These are phyloP conservation scores for Capromys pilorides DNA, from an alignment of 2,797 vertebrate species.

Conservation along the genomic window DNA sequence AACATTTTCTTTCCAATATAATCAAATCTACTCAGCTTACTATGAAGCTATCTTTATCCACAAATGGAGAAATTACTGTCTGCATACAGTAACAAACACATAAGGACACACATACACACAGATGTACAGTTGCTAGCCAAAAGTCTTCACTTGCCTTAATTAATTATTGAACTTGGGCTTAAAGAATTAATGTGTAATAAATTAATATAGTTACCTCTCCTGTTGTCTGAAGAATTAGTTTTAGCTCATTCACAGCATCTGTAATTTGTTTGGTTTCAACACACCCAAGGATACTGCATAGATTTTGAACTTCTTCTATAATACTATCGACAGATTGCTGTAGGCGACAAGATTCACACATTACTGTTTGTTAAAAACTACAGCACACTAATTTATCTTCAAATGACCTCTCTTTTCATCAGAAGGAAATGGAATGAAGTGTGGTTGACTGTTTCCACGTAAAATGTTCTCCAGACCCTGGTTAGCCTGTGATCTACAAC, in stretches of 20 bases:
- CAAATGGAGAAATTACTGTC: neutral
- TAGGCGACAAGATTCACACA: neutral
- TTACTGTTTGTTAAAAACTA: neutral
- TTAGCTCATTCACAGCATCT: conserved; percentile 78
- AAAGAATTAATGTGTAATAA: neutral
- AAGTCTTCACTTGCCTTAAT: neutral
- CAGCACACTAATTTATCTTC: neutral
- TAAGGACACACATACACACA: neutral
- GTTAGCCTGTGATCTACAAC: neutral
- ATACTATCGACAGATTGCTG: conserved; percentile 73
- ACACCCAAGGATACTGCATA: conserved; percentile 83
- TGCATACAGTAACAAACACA: neutral
- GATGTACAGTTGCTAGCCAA: neutral
- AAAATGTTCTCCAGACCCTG: neutral
- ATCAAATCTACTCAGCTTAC: conserved; percentile 9
- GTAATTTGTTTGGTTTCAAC: conserved; percentile 84
- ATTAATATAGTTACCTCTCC: conserved; percentile 78
- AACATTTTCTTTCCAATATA: conserved; percentile 29
- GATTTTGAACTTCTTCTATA: conserved; percentile 80
- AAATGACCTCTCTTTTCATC: neutral
- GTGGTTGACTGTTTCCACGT: neutral
- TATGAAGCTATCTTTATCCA: neutral
- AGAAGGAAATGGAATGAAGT: neutral
- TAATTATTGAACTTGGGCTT: conserved; percentile 35
- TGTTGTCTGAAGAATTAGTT: conserved; percentile 44